Evolutionary conservation across 2,888 invertebrate genomes (phyloP).

Genomic region (Mesorhabditis sp.): DNA sequence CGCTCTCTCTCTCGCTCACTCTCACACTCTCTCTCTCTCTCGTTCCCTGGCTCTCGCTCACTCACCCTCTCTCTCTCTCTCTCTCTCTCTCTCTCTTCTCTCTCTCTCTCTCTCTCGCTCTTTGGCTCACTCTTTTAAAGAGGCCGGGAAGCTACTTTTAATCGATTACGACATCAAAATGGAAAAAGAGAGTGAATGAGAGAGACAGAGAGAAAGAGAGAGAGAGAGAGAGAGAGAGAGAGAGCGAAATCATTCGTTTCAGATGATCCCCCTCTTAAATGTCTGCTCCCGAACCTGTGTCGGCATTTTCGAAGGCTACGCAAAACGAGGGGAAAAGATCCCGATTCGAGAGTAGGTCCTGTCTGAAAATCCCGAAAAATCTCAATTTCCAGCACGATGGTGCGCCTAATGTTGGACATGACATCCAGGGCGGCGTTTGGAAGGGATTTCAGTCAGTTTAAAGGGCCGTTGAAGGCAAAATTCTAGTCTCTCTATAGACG

Average conservation of each 20-base stretch:
- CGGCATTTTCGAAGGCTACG: neutral
- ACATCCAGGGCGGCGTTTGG: slow-evolving; percentile 2
- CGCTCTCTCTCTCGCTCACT: no score
- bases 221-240: slow-evolving; percentile 4
- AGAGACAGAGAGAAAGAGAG: slow-evolving; percentile 2
- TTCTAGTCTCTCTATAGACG: neutral
- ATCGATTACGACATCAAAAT: slow-evolving; percentile 27
- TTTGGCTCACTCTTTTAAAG: slow-evolving; percentile 15
- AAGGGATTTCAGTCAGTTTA: slow-evolving; percentile 1
- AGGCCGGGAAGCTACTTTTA: no score
- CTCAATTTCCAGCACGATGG: neutral
- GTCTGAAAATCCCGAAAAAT: neutral
- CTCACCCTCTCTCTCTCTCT: no score
- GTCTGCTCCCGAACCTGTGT: neutral
- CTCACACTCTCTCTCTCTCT: no score
- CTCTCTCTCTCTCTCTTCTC: no score
- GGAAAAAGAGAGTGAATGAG: slow-evolving; percentile 11
- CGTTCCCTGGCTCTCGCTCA: no score
- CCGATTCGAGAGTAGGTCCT: slow-evolving; percentile 1
- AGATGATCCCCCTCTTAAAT: neutral
- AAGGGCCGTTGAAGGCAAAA: neutral
- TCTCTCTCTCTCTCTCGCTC: slow-evolving; percentile 17
- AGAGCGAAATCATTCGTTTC: neutral
- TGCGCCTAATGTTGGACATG: neutral
- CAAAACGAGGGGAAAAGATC: neutral